These are phyloP conservation scores for Chironomus riparius DNA, from an alignment of 2,888 invertebrate genomes.

Conservation along the genomic window DNA sequence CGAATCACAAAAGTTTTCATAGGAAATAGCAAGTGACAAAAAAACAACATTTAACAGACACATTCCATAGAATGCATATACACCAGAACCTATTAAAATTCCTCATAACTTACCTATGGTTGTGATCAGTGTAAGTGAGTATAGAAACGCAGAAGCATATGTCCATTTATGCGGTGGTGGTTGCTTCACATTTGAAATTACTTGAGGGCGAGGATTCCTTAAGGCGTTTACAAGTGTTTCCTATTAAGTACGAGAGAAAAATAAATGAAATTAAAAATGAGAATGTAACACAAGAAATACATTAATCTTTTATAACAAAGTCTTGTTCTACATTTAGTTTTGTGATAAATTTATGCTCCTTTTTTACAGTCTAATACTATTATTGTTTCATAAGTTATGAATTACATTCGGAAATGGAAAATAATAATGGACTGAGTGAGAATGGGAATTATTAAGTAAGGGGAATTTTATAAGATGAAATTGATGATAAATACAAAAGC, in stretches of 20 bases:
- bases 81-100: background rate
- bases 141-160: slow-evolving; percentile 84
- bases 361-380: background rate
- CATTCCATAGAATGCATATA: too few species aligned
- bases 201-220: slow-evolving; percentile 41
- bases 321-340: background rate
- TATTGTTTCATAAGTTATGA: background rate
- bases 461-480: too few species aligned
- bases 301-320: background rate
- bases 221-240: slow-evolving; percentile 43
- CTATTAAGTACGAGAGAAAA: slow-evolving; percentile 31
- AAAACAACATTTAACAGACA: too few species aligned
- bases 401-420: background rate
- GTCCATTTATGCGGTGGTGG: slow-evolving; percentile 66
- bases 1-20: too few species aligned
- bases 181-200: slow-evolving; percentile 33
- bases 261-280: slow-evolving; percentile 25
- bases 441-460: background rate
- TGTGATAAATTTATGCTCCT: background rate
- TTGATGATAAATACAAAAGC: too few species aligned
- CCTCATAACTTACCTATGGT: slow-evolving; percentile 72
- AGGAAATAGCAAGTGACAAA: too few species aligned
- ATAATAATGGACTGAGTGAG: background rate
- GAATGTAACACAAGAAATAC: background rate
- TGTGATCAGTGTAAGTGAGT: slow-evolving; percentile 87